Conservation (phyloP, 2,113 vertebrate species). For the Clarias gariepinus region DNA sequence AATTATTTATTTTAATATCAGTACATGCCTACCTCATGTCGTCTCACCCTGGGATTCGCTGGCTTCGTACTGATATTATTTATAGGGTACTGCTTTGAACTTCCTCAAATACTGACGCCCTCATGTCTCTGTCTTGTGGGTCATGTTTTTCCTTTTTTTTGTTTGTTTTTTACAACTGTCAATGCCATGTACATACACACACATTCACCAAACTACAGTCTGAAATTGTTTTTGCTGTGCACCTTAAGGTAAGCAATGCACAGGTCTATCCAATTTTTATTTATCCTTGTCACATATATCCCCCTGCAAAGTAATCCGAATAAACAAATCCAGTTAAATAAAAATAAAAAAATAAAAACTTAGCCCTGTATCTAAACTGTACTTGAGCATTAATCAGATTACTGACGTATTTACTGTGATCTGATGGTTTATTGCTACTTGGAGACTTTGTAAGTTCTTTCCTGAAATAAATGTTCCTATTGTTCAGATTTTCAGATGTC, state of each 20-base stretch:
- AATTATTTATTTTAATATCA: slow-evolving; percentile 16
- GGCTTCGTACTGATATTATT: slow-evolving; percentile 13
- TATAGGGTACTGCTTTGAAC: slow-evolving; percentile 24
- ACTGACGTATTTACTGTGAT: slow-evolving; percentile 64
- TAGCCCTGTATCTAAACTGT: slow-evolving; percentile 66
- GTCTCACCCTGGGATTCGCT: background rate
- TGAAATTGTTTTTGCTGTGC: slow-evolving; percentile 45
- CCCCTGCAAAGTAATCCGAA: slow-evolving; percentile 59
- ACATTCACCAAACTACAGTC: slow-evolving; percentile 51
- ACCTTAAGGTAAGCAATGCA: slow-evolving; percentile 54
- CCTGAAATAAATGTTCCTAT: slow-evolving; percentile 82
- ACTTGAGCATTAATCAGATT: slow-evolving; percentile 63
- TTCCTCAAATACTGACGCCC: slow-evolving; percentile 49
- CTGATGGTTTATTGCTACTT: slow-evolving; percentile 73
- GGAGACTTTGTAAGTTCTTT: slow-evolving; percentile 79
- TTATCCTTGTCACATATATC: slow-evolving; percentile 45
- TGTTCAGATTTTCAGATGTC: slow-evolving; percentile 55
- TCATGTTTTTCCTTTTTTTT: slow-evolving; percentile 22
- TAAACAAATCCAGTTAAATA: slow-evolving; percentile 58
- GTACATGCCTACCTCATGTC: slow-evolving; percentile 29
- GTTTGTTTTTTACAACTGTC: background rate
- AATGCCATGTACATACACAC: slow-evolving; percentile 54
- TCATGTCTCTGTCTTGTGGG: slow-evolving; percentile 41
- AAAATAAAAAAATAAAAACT: slow-evolving; percentile 17
- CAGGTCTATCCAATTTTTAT: slow-evolving; percentile 34